Base-by-base conservation (phyloP, 2,797 vertebrate genomes). In the Myotis myotis region DNA sequence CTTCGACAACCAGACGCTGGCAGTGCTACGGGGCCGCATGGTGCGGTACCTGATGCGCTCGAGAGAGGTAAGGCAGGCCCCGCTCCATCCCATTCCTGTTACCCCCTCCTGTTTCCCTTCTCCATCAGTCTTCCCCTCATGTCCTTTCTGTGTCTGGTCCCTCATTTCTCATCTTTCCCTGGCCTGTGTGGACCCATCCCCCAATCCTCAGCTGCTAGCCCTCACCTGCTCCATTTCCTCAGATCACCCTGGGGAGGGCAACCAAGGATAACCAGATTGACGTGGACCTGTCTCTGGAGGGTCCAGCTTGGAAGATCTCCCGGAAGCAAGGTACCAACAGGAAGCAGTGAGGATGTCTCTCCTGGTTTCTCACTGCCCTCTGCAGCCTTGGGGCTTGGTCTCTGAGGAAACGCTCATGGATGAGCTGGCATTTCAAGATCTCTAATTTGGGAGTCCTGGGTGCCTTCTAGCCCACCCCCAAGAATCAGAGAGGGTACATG, bases 251-350 rank as follows among this genome's bases (percentile, higher is more conserved):
- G 96, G 99, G 99, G 86, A 98, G 99, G 97, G 99, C 99, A 12
- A 99, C 99, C n/a, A 99, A 99, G 98, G 99, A 99, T 97, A 99
- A 99, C 98, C 99, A 99, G 97, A 99, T 99, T 19, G 99, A 99
- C 1, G 99, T 99, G 83, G 99, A 99, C 98, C 97, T 99, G 85
- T 99, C 99, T 0, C 96, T 99, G 95, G 99, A 99, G 95, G 99
- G 99, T 25, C 99, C 99, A 0, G 99, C 99, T 68, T 99, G 99
- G 99, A 99, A 99, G 98, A 99, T 99, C 97, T 99, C 99, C 82
- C 99, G 99, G 95, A 99, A 99, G 97, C 99, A 99, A 98, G 99
- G 99, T 99, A 88, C 74, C n/a, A 28, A 55, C 8, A 25, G 38
- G 70, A 71, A 44, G 23, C 55, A 28, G 76, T 53, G 28, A 8